Base-by-base conservation (phyloP, 2,888 invertebrate genomes). In the Pammene aurita region DNA sequence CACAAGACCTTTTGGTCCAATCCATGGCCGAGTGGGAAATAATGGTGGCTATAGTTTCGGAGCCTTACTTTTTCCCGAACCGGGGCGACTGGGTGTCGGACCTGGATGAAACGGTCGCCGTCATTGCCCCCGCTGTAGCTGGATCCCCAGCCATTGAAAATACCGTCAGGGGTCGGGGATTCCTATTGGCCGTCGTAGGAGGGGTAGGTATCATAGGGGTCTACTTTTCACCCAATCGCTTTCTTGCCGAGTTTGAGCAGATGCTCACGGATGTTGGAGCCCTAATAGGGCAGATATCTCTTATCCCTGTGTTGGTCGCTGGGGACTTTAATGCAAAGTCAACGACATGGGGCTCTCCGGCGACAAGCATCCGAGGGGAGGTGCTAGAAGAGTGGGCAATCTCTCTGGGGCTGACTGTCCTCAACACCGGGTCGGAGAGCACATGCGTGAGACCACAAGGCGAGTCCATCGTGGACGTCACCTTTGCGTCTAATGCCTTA, bases 191-290 rank as follows among this genome's bases (percentile, higher is more conserved):
- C 1, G 11, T 5, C 0, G 10, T 67, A 50, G 65, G 65, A 5
- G 67, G 54, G 1, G 26, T 70, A 0, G 46, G 61, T 0, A 7
- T 75, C 0, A 16, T 76, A 0, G 75, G 74, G 0, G 71, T 65
- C 0, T 77, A 76, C 41, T 76, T 75, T 66, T 74, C 75, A 0
- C 77, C 76, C 0, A 77, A 74, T 18, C 58, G 72, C 9, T 46
- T 42, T 5, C 62, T 75, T 5, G 57, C 70, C 0, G 74, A 78
- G 5, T 77, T 75, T 9, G 75, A 76, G 54, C n/a, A 2, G 5
- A 71, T 72, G 7, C 68, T 75, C 0, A 55, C 11, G 1, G 65
- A 44, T 7, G n/a, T 74, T 0, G 67, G 66, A 2, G 34, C 56
- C 0, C 10, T 67, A 7, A 26, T 75, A 0, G 54, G 70, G 16